Conservation (phyloP, 2,797 vertebrate genomes). For the Syngnathus rostellatus region DNA sequence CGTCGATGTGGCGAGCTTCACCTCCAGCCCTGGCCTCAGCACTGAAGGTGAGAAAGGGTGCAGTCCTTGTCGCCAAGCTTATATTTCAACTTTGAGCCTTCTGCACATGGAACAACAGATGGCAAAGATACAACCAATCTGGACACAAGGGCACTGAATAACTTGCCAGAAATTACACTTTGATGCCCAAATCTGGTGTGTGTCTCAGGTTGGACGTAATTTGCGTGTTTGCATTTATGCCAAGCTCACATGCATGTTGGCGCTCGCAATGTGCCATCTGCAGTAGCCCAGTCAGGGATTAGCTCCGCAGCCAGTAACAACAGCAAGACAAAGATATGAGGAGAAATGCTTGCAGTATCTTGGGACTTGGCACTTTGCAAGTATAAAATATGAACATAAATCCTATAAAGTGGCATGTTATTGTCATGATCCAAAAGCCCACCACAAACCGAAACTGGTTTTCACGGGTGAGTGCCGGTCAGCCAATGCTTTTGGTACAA, state of each 20-base stretch:
- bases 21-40: conserved; percentile 98
- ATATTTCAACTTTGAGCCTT: conserved; percentile 5
- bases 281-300: conserved; percentile 47
- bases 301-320: conserved; percentile 50
- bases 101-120: conserved; percentile 18
- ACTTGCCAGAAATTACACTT: neutral
- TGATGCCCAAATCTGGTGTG: neutral
- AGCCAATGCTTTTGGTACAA: conserved; percentile 22
- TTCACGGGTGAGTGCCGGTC: conserved; percentile 23
- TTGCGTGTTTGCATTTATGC: conserved; percentile 20
- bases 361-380: neutral
- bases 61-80: conserved; percentile 4
- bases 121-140: conserved; percentile 15
- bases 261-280: conserved; percentile 53
- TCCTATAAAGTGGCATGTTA: neutral
- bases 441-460: neutral
- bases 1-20: conserved; percentile 99
- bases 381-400: neutral
- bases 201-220: neutral
- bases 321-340: conserved; percentile 52
- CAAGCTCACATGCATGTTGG: conserved; percentile 25
- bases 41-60: conserved; percentile 82
- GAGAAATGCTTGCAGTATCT: neutral
- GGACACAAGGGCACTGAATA: conserved; percentile 5
- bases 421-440: neutral